Percentiles rank a stretch among this genome's conserved stretches.
Evolutionary conservation across 2,113 vertebrate genomes (phyloP).

Genomic region (Meles meles): DNA sequence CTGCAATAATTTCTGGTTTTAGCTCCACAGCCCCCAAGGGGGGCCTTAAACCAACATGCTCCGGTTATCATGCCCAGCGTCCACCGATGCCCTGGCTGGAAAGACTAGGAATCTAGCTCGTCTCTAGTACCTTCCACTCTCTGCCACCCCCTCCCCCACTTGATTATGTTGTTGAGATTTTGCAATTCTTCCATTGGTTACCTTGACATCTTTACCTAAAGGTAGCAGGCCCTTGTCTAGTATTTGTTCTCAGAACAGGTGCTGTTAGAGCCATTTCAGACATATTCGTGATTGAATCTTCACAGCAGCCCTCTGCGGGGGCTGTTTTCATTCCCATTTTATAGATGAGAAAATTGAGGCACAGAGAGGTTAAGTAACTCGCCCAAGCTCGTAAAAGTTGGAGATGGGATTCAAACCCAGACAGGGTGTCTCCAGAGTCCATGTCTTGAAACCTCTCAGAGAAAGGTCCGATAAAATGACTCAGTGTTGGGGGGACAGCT

Average conservation of each 20-base stretch:
- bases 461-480: neutral
- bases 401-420: neutral
- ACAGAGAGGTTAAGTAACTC: neutral
- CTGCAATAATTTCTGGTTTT: neutral
- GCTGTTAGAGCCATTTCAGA: neutral
- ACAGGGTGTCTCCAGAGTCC: constrained; percentile 18
- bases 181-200: neutral
- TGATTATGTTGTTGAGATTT: neutral
- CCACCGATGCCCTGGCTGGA: neutral
- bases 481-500: neutral
- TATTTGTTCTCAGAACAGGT: neutral
- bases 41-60: accelerated
- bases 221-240: neutral
- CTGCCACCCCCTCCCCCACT: neutral
- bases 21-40: neutral
- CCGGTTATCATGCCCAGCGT: neutral
- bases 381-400: constrained; percentile 46
- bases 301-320: neutral
- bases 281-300: neutral
- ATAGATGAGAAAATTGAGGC: constrained; percentile 21
- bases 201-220: neutral
- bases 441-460: neutral
- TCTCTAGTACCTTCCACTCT: neutral
- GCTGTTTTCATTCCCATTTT: constrained; percentile 15
- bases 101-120: neutral